Evolutionary conservation across 2,797 vertebrate genomes (phyloP), one percentile per base, ranked within the genome.

Genomic region (Furcifer pardalis): DNA sequence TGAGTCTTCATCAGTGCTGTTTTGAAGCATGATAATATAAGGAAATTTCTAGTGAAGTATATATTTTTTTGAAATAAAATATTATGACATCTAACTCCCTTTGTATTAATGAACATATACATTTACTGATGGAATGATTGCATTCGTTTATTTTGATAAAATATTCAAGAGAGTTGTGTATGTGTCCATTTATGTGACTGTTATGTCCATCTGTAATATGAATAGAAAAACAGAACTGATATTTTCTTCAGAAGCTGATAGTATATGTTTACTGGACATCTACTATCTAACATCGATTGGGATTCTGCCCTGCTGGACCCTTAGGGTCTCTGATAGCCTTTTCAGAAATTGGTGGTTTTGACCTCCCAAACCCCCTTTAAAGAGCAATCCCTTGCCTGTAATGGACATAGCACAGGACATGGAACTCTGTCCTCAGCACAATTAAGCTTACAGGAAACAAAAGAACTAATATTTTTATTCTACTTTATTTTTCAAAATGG

Each of bases 401-500:
- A 6, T 32, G 15, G 2, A 30, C 30, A 4, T 46, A 56, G 6
- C 4, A 59, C n/a, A n/a, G n/a, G n/a, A n/a, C n/a, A n/a, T 30
- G n/a, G 23, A 77, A 77, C 12, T 40, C 23, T 79, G 37, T 10
- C 76, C 78, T 81, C 40, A n/a, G 32, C 23, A 69, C 37, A 71
- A 59, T 32, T 62, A 69, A 60, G 74, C 62, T 81, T 86, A 86
- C 84, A 62, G 73, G 79, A 81, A 81, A 68, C 37, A 56, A 86
- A 81, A 77, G 40, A 62, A 81, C 49, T 71, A 83, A 86, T 59
- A 85, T 72, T 83, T 92, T 89, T 44, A 5, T 87, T 88, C 81
- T 81, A 32, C 3, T 80, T 79, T 63, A 17, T 1, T 86, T 75
- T 62, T 12, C 49, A 1, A 69, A 71, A 85, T 30, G 30, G 52